Evolutionary conservation across 2,888 invertebrate species (phyloP), one percentile per base, ranked within the genome.

Genomic region (Diaphora mendica): DNA sequence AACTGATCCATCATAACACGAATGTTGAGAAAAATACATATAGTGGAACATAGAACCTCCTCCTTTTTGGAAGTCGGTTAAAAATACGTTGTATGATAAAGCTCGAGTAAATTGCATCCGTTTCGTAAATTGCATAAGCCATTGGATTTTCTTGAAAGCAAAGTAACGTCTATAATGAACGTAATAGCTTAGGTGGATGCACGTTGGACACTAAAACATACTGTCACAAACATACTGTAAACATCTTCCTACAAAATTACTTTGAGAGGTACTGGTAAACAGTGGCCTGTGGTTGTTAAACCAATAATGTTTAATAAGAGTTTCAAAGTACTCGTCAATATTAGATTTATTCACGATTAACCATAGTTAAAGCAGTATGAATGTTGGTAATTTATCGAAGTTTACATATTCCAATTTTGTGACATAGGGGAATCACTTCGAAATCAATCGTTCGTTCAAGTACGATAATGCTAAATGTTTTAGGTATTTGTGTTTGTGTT

Each of bases 21-120:
- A 66, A 51, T 71, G 71, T 84, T 79, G 77, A 76, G 79, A 82
- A 84, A 86, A n/a, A n/a, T n/a, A n/a, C n/a, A n/a, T n/a, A n/a
- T n/a, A n/a, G n/a, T n/a, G n/a, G n/a, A n/a, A n/a, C n/a, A n/a
- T n/a, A n/a, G n/a, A n/a, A n/a, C n/a, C n/a, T n/a, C n/a, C n/a
- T n/a, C n/a, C n/a, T n/a, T n/a, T n/a, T n/a, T n/a, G n/a, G n/a
- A n/a, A n/a, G n/a, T n/a, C n/a, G n/a, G n/a, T n/a, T n/a, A n/a
- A n/a, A n/a, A n/a, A n/a, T 39, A 9, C n/a, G 33, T 17, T 30
- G n/a, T 26, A 23, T 64, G 23, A 35, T 64, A 23, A 17, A 9
- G 39, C 8, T 65, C 30, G 67, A 17, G 44, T 33, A 68, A 39
- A 8, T 2, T 20, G 62, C n/a, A 65, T 71, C 15, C 35, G 65